These are phyloP conservation scores for Mythimna pallens DNA, from an alignment of 2,888 invertebrate species.

Conservation along the genomic window DNA sequence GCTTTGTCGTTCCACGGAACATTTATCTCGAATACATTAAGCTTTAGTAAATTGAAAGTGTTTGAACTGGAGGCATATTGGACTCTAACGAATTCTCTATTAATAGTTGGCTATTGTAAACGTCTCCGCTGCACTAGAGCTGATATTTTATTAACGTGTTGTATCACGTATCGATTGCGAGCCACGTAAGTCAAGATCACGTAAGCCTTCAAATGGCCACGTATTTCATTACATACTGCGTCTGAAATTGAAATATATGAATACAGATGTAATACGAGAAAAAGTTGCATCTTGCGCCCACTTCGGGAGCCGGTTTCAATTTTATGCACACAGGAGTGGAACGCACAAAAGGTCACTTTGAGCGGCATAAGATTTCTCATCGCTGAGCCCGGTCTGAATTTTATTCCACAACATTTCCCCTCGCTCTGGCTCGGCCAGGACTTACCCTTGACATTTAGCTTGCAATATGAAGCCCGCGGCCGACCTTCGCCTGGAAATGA, in stretches of 20 bases:
- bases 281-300: neutral
- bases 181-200: constrained; percentile 1
- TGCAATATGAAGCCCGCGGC: constrained; percentile 25
- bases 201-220: constrained; percentile 7
- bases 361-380: constrained; percentile 19
- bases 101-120: neutral
- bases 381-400: constrained; percentile 1
- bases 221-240: constrained; percentile 12
- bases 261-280: constrained; percentile 5
- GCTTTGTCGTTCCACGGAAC: neutral
- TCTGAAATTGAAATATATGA: constrained; percentile 17
- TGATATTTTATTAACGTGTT: constrained; percentile 21
- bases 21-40: neutral
- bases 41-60: constrained; percentile 2
- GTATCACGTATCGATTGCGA: constrained; percentile 11
- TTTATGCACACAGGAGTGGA: constrained; percentile 16
- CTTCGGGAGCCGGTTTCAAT: constrained; percentile 11
- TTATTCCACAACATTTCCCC: constrained; percentile 13
- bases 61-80: neutral
- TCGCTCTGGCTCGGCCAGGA: constrained; percentile 10
- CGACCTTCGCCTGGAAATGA: constrained; percentile 12
- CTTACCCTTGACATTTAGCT: constrained; percentile 41
- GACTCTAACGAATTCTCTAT: neutral
- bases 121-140: neutral
- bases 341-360: constrained; percentile 29